Evolutionary conservation across 2,113 vertebrate species (phyloP), one percentile per base, ranked within the genome.

Genomic region (Oriolus oriolus): DNA sequence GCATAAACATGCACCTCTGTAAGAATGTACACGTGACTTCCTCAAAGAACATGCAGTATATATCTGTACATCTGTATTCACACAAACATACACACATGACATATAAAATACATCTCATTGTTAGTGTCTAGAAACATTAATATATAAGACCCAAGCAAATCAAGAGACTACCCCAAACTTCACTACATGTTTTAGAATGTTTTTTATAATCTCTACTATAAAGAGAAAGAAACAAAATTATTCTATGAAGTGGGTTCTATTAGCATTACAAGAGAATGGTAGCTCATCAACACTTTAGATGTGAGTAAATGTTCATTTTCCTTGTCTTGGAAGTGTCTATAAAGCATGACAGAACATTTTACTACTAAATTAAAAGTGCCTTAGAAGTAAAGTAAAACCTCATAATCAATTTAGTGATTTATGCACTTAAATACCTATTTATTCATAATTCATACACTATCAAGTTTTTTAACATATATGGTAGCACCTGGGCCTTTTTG

Each of bases 341-440:
- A 82, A 94, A 61, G 13, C 79, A 84, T 69, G 77, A 96, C 65
- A 90, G 82, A 97, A 96, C 87, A 93, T 91, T 92, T 84, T n/a
- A 84, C 68, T 94, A 79, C 65, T 64, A 95, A 94, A 93, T 89
- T 90, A 56, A 23, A 93, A 45, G n/a, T n/a, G 17, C 21, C 49
- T 71, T 56, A 82, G 39, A 37, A 14, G 39, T 52, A 95, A 33
- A 61, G 92, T 87, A 97, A 95, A 97, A 95, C 33, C 19, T 81
- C 49, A 80, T 35, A 69, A 84, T 61, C 24, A 50, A 94, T 94
- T 93, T 95, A 82, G 69, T 91, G 87, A 90, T 93, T 95, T 93
- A 93, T 87, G 66, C 53, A 91, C n/a, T 93, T 93, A 95, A 90
- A 96, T 87, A 87, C 7, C 35, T 64, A 85, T 91, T 95, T 94